A percentile compares a stretch with the other conserved stretches of the same genome.
Evolutionary conservation across 2,888 invertebrate species (phyloP).

Genomic region (Pogonocherus hispidulus): DNA sequence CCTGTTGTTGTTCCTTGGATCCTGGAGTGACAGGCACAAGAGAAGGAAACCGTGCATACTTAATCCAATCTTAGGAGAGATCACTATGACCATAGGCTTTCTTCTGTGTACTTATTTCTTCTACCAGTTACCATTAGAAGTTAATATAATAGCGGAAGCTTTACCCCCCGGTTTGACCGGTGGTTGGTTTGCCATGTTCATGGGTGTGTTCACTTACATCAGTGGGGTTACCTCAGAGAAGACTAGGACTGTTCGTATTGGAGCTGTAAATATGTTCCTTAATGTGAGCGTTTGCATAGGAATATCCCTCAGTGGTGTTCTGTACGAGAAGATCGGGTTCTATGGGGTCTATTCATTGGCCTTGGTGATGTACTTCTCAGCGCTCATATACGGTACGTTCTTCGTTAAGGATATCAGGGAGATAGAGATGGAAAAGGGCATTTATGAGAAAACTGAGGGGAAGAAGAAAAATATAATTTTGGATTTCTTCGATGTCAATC

Average conservation of each 20-base stretch:
- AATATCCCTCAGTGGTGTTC: slow-evolving; percentile 69
- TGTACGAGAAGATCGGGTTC: slow-evolving; percentile 69
- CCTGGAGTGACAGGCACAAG: slow-evolving; percentile 75
- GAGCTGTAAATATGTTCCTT: slow-evolving; percentile 69
- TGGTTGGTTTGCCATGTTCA: slow-evolving; percentile 72
- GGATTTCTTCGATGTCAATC: slow-evolving; percentile 67
- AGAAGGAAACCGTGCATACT: slow-evolving; percentile 73
- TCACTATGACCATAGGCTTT: slow-evolving; percentile 70
- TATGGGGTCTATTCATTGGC: slow-evolving; percentile 72
- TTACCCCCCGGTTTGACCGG: slow-evolving; percentile 72
- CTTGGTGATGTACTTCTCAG: slow-evolving; percentile 67
- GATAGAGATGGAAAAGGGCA: slow-evolving; percentile 30
- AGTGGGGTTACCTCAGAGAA: slow-evolving; percentile 73
- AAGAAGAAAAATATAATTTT: slow-evolving; percentile 48
- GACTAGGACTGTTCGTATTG: slow-evolving; percentile 74
- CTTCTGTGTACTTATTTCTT: slow-evolving; percentile 72
- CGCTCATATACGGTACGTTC: slow-evolving; percentile 70
- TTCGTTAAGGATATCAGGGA: slow-evolving; percentile 57
- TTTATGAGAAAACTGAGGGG: slow-evolving; percentile 32
- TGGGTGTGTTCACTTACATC: slow-evolving; percentile 75
- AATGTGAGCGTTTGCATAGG: slow-evolving; percentile 71
- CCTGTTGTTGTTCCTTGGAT: slow-evolving; percentile 72
- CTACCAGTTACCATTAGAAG: slow-evolving; percentile 71
- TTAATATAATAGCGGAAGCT: slow-evolving; percentile 71
- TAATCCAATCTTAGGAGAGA: slow-evolving; percentile 72